Percentiles rank a stretch among this genome's conserved stretches.
phyloP scores from a whole-genome alignment of 2,113 vertebrate species.

The Larimichthys crocea region DNA sequence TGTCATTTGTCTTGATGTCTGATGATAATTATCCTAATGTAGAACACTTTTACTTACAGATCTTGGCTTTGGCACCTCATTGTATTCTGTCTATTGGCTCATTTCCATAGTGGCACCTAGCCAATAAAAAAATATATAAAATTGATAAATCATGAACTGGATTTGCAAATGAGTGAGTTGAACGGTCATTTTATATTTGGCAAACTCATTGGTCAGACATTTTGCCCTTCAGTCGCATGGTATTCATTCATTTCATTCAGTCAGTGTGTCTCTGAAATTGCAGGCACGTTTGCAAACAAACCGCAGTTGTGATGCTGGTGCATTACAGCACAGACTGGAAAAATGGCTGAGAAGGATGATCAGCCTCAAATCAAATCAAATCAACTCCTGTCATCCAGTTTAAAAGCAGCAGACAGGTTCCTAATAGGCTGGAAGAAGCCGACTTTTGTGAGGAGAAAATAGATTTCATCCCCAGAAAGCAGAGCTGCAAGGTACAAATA shows the following conservation, averaged over 20 bases:
- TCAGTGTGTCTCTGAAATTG: neutral
- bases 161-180: neutral
- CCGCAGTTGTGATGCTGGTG: neutral
- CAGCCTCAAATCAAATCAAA: constrained; percentile 50
- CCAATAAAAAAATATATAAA: neutral
- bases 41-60: neutral
- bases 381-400: constrained; percentile 30
- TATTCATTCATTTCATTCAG: neutral
- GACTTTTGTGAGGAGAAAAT: constrained; percentile 25
- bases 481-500: constrained; percentile 14
- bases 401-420: constrained; percentile 28
- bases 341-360: constrained; percentile 17
- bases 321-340: constrained; percentile 1
- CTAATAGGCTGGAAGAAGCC: constrained; percentile 26
- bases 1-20: constrained; percentile 1
- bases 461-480: constrained; percentile 7
- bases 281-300: neutral
- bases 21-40: neutral
- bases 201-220: neutral
- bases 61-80: neutral
- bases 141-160: no score
- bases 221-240: neutral
- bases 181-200: neutral
- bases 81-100: neutral
- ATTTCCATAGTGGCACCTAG: neutral